Conservation (phyloP, 2,888 invertebrate genomes). For the Thera britannica region DNA sequence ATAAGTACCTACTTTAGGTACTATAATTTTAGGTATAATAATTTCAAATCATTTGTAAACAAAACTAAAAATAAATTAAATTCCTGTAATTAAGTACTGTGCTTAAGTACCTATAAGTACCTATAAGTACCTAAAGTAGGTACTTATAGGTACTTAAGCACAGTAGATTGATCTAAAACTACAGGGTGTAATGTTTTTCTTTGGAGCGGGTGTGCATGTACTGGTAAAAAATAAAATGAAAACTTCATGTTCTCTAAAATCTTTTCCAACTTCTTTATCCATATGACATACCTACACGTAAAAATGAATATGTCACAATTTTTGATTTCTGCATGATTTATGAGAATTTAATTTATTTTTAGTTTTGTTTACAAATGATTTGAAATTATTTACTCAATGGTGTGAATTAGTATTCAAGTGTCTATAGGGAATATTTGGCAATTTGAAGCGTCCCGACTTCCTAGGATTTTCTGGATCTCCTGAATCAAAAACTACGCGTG, state of each 20-base stretch:
- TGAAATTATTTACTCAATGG: constrained; percentile 10
- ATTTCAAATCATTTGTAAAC: too few relatives aligned
- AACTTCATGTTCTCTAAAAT: background rate
- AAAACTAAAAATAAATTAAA: too few relatives aligned
- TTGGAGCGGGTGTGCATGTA: background rate
- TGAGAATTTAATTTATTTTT: background rate
- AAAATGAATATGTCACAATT: too few relatives aligned
- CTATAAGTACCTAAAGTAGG: too few relatives aligned
- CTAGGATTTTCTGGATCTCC: background rate
- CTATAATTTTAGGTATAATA: too few relatives aligned
- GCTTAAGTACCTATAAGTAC: too few relatives aligned
- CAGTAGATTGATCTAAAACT: too few relatives aligned
- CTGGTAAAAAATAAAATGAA: background rate
- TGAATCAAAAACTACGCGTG: background rate
- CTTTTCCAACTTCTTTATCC: background rate
- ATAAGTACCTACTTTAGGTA: too few relatives aligned
- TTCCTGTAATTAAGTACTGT: too few relatives aligned
- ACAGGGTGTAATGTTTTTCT: too few relatives aligned
- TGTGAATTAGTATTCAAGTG: background rate
- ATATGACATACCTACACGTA: background rate
- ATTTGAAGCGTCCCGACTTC: background rate
- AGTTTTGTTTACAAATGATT: constrained; percentile 1
- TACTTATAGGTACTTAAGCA: too few relatives aligned
- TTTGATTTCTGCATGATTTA: too few relatives aligned
- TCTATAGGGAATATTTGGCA: background rate